Evolutionary conservation across 2,113 vertebrate genomes (phyloP), one percentile per base, ranked within the genome.

Genomic region (Oncorhynchus masou): DNA sequence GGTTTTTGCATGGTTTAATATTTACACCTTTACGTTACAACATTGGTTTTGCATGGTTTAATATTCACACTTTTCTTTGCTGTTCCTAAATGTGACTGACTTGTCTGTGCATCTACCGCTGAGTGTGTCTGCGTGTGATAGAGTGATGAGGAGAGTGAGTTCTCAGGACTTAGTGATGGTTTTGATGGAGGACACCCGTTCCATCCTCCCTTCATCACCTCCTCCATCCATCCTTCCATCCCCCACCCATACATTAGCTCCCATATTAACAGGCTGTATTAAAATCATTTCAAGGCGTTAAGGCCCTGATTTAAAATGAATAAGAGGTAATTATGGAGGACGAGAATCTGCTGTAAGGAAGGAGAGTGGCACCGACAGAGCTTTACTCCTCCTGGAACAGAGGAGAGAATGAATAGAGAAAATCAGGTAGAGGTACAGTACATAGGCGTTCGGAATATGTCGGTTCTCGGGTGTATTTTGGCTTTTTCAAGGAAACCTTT

Each of bases 251-350:
- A 89, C 89, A 88, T 92, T 91, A 89, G 85, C 88, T 82, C 87
- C 87, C 89, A 81, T 91, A 93, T 94, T 94, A 94, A 92, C 91
- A 90, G 90, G 78, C 89, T 81, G 89, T 91, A 92, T 94, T 94
- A 92, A 93, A 93, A 90, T 87, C 89, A 85, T 91, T 91, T 91
- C 92, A 91, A 91, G 85, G 90, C 89, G 89, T 93, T 91, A 91
- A 86, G 82, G 85, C 86, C 87, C 91, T 94, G 92, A 93, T 94
- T 94, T 92, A 92, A 93, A 92, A 93, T 92, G 92, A 94, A 94
- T 94, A 94, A 91, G 86, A 91, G 86, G 88, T 94, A 92, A 94
- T 94, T 92, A 93, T 89, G 87, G 89, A 90, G 85, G 89, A 85
- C 75, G 27, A 57, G 16, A 39, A 25, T 54, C 60, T 64, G 72